A percentile compares a stretch with the other conserved stretches of the same genome.
phyloP scores from a whole-genome alignment of 2,113 vertebrate genomes.

The Entelurus aequoreus region DNA sequence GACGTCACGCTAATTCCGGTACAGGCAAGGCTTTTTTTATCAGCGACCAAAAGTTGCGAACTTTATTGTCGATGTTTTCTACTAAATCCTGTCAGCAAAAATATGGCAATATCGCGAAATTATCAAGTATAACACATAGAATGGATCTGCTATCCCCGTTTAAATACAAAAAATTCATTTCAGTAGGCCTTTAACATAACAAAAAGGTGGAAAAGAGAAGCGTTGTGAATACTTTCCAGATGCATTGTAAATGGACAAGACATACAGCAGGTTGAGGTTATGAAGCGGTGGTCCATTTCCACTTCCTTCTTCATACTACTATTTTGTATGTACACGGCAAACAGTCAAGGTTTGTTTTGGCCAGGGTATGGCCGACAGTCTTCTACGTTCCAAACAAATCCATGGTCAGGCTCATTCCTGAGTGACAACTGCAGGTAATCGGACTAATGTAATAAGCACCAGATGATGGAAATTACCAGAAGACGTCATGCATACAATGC shows the following conservation, averaged over 20 bases:
- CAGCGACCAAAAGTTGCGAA: no score
- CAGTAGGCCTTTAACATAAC: no score
- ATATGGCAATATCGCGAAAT: no score
- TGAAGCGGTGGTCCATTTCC: constrained; percentile 22
- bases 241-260: constrained; percentile 19
- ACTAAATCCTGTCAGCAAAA: no score
- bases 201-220: no score
- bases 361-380: constrained; percentile 42
- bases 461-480: constrained; percentile 48
- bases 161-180: no score
- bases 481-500: constrained; percentile 38
- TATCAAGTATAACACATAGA: no score
- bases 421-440: constrained; percentile 40
- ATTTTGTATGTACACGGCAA: constrained; percentile 44
- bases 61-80: no score
- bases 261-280: constrained; percentile 30
- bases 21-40: no score
- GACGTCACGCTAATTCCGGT: no score
- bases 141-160: no score
- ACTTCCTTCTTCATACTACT: constrained; percentile 33
- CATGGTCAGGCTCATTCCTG: constrained; percentile 6
- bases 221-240: no score
- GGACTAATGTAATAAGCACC: constrained; percentile 41
- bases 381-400: constrained; percentile 64
- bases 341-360: constrained; percentile 60